Evolutionary conservation across 2,888 invertebrate genomes (phyloP), one percentile per base, ranked within the genome.

Genomic region (Idaea straminata): DNA sequence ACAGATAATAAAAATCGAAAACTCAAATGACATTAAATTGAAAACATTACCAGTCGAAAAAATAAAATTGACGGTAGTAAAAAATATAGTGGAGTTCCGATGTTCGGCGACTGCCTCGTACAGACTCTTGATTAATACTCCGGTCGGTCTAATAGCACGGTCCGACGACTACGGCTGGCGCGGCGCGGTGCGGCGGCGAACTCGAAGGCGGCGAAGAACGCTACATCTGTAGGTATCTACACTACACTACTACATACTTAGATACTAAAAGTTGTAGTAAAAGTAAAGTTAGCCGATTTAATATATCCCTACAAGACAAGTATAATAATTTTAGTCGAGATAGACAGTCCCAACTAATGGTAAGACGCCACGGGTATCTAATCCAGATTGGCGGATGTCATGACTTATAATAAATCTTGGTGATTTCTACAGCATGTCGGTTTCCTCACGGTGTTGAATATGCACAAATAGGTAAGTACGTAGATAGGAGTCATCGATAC

Each of bases 61-160:
- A 65, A 63, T 47, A 15, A 16, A 16, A 58, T 58, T 58, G n/a
- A 0, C 5, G 13, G 5, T n/a, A 58, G 58, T 58, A 0, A 16
- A 58, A 58, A 16, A 58, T n/a, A 15, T 5, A 15, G 5, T 58
- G 6, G 16, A 4, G 58, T 58, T 5, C 57, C 15, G 57, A n/a
- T 58, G 15, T 5, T 15, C 60, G 57, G 77, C 83, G 83, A 82
- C 86, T 81, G 81, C 70, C 77, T 81, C 66, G 72, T 65, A 72
- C 77, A 78, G 80, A 78, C 77, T 80, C 71, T 76, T 75, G 79
- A 82, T 78, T 82, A 79, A 77, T 74, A 83, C 80, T 83, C 81
- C 79, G 75, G 77, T 66, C 16, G 35, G 60, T 62, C 68, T 62
- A 47, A 65, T 25, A 57, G 7, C 64, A 36, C 64, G 61, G 61